Percentiles rank a stretch among this genome's conserved stretches.
Conservation (phyloP, 2,113 vertebrate genomes). For the Chitala chitala region DNA sequence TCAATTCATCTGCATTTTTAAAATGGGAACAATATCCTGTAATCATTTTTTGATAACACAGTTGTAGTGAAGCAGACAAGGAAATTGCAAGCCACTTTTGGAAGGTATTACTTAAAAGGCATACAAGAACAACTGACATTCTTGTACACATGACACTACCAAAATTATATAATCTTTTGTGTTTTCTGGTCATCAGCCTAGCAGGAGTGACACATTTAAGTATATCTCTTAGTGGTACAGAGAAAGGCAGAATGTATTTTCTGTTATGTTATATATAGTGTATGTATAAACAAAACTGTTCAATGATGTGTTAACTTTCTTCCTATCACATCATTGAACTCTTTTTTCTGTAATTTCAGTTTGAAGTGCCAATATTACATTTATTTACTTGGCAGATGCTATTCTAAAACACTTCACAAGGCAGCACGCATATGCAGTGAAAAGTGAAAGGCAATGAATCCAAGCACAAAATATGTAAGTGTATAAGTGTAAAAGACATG, state of each 20-base stretch:
- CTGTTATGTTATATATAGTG: background rate
- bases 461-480: too few relatives aligned
- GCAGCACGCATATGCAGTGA: too few relatives aligned
- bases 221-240: background rate
- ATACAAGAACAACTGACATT: background rate
- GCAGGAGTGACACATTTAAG: background rate
- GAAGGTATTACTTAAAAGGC: background rate
- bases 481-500: too few relatives aligned
- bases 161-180: background rate
- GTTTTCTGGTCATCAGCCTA: background rate
- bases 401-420: too few relatives aligned
- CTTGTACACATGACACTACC: background rate
- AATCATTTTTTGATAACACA: background rate
- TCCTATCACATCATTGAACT: too few relatives aligned
- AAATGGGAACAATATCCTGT: constrained; percentile 39
- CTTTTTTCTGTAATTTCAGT: too few relatives aligned
- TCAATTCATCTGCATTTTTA: constrained; percentile 48
- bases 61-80: background rate
- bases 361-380: too few relatives aligned
- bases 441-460: too few relatives aligned
- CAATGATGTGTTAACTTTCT: too few relatives aligned
- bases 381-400: too few relatives aligned
- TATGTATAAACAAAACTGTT: background rate
- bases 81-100: background rate
- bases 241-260: background rate